Base-by-base conservation (phyloP, 2,888 invertebrate species). In the Perizoma affinitatum region DNA sequence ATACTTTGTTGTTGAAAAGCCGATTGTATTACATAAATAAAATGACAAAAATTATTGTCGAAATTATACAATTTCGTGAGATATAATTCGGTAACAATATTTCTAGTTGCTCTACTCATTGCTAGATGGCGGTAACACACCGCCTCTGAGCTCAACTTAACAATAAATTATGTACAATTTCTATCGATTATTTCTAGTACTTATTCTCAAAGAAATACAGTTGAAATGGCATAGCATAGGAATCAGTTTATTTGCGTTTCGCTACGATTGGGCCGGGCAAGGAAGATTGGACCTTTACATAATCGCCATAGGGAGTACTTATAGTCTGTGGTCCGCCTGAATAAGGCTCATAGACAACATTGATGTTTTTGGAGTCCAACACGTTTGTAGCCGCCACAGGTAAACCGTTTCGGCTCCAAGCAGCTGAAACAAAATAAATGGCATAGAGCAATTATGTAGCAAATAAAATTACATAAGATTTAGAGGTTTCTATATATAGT, bases 291-390 rank as follows among this genome's bases (percentile, higher is more conserved):
- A 82, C 57, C 65, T 78, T 86, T 35, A 88, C 74, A 42, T 89
- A 89, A 54, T 87, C 83, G 4, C 90, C 90, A 49, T 82, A 90
- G 0, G 90, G 90, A 0, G 90, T 90, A 68, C 84, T 87, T 5
- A 90, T 87, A 3, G 89, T 90, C 56, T 86, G 88, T 6, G 90
- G 90, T 40, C 83, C 88, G 3, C 70, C 73, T 2, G 73, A 62
- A 52, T 84, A 83, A 0, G 86, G 84, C 35, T 85, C 83, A 5
- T 78, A 63, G 0, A 78, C 69, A 11, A 79, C 63, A 35, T 82
- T 82, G 0, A 78, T 60, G 4, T 72, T 76, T 49, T 81, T 79
- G 0, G 68, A 60, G 6, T 83, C 81, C 0, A 70, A 6, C 2
- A 68, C 47, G 11, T 57, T 62, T 9, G 73, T 63, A 0, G 61